Evolutionary conservation across 2,888 invertebrate genomes (phyloP).

Genomic region (Agrotis clavis): DNA sequence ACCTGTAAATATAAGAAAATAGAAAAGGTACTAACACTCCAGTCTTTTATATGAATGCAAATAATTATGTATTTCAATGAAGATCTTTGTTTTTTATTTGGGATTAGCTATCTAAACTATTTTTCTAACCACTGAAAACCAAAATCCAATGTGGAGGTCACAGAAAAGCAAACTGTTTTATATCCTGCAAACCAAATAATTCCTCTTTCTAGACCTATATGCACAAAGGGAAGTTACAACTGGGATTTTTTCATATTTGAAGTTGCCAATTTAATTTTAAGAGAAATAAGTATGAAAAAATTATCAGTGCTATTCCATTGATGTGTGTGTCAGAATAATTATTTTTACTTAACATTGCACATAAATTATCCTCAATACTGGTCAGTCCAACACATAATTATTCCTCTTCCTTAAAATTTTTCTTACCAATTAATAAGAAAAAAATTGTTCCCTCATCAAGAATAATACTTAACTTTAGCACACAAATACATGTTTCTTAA

Average conservation of each 20-base stretch:
- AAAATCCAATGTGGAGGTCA: not conserved
- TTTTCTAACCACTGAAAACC: not conserved
- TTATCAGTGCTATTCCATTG: not conserved
- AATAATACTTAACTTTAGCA: constrained; percentile 7
- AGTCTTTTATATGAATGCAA: not conserved
- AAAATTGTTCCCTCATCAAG: not conserved
- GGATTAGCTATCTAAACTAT: not conserved
- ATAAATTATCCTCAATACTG: not conserved
- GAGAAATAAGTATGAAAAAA: not conserved
- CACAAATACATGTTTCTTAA: constrained; percentile 6
- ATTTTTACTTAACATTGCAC: constrained; percentile 2
- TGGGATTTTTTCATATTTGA: too few species aligned
- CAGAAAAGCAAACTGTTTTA: not conserved
- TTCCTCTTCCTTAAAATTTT: too few species aligned
- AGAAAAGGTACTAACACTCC: not conserved
- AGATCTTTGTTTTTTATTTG: not conserved
- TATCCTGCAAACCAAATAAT: not conserved
- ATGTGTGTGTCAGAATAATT: not conserved
- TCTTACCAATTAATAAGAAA: constrained; percentile 3
- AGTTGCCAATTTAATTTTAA: not conserved
- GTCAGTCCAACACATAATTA: too few species aligned
- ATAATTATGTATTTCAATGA: too few species aligned
- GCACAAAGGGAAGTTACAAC: not conserved
- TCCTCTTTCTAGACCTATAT: not conserved
- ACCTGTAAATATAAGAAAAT: constrained; percentile 85